These are phyloP conservation scores for Sebastes steindachneri DNA, from an alignment of 2,797 vertebrate species.

Conservation along the genomic window DNA sequence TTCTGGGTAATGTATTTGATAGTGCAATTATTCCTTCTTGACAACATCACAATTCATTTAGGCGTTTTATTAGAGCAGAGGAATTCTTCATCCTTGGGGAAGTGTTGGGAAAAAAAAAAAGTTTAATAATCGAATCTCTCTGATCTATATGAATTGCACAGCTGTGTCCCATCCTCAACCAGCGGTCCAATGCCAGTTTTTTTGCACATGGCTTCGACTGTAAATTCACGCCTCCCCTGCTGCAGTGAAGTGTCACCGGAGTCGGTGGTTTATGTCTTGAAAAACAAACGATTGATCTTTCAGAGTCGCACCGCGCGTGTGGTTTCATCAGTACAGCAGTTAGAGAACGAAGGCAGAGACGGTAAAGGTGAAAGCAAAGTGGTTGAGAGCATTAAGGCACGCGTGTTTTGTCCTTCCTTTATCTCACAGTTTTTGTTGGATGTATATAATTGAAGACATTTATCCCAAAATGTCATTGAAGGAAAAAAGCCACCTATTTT, in stretches of 20 bases:
- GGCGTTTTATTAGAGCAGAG: slow-evolving; percentile 65
- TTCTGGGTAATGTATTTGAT: slow-evolving; percentile 73
- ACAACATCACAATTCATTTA: slow-evolving; percentile 78
- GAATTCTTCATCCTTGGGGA: slow-evolving; percentile 63
- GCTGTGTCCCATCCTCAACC: slow-evolving; percentile 44
- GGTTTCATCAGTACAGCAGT: slow-evolving; percentile 48
- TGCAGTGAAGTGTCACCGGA: slow-evolving; percentile 49
- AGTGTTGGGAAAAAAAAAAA: not conserved
- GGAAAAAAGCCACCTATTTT: not conserved
- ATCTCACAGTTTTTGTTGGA: not conserved
- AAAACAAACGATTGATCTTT: slow-evolving; percentile 68
- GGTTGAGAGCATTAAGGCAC: slow-evolving; percentile 7
- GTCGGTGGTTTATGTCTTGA: slow-evolving; percentile 66
- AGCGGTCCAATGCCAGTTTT: slow-evolving; percentile 24
- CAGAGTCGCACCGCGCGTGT: slow-evolving; percentile 11
- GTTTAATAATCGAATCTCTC: slow-evolving; percentile 46
- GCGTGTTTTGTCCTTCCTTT: slow-evolving; percentile 18
- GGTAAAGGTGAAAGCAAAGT: slow-evolving; percentile 45
- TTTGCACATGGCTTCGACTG: slow-evolving; percentile 11
- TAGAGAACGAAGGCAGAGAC: slow-evolving; percentile 11
- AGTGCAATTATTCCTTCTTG: slow-evolving; percentile 75
- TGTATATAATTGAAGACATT: not conserved
- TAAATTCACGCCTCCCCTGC: slow-evolving; percentile 59
- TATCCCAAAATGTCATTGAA: not conserved
- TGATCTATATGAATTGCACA: slow-evolving; percentile 51